Evolutionary conservation across 1,140 invertebrate genomes (phyloP).

Genomic region (Hormaphis cornu): DNA sequence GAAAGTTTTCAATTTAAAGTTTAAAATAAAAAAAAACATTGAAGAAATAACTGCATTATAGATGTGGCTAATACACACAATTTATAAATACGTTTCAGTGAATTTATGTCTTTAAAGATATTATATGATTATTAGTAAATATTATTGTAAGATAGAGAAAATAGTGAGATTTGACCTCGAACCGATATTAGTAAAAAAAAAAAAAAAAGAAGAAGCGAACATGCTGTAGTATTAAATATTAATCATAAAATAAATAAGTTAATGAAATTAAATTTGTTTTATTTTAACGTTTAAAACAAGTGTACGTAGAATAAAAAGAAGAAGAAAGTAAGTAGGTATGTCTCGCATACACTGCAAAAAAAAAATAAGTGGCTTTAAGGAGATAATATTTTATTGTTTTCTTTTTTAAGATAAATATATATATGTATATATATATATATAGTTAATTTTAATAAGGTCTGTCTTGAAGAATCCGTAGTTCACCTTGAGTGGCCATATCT

Average conservation of each 20-base stretch:
- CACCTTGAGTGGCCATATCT: conserved; percentile 22
- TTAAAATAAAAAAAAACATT: conserved; percentile 24
- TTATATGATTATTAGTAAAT: conserved; percentile 28
- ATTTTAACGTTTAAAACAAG: conserved; percentile 3
- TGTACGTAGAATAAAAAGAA: neutral
- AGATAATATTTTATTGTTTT: neutral
- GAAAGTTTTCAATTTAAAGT: too few species aligned
- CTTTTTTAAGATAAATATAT: too few species aligned
- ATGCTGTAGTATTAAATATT: conserved; percentile 30
- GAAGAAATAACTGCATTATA: conserved; percentile 17
- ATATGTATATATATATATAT: too few species aligned
- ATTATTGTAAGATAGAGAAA: conserved; percentile 24
- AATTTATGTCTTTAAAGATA: neutral
- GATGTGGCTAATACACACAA: conserved; percentile 12
- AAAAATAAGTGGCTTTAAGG: neutral
- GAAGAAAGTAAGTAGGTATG: conserved; percentile 5
- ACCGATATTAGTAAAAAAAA: conserved; percentile 32
- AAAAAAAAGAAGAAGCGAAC: too few species aligned
- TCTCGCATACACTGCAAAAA: neutral
- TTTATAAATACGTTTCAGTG: neutral
- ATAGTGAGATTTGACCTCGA: conserved; percentile 10
- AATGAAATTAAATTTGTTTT: conserved; percentile 10
- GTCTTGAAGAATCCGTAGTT: conserved; percentile 23
- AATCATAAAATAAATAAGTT: conserved; percentile 6
- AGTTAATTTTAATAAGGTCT: conserved; percentile 4